Conservation (phyloP, 2,888 invertebrate genomes). For the Stenotaenia linearis region DNA sequence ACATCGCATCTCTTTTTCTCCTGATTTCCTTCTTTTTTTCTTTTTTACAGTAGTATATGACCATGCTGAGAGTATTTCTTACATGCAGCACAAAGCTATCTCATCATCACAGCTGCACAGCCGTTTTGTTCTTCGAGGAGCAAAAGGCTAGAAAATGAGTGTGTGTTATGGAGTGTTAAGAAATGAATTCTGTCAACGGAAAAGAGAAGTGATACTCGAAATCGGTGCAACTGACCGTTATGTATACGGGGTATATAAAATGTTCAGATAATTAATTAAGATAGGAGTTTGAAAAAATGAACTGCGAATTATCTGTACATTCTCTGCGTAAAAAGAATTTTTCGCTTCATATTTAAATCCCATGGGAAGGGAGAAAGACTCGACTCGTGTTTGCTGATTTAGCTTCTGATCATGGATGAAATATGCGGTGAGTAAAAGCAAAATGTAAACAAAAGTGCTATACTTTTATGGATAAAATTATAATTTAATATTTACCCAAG, state of each 20-base stretch:
- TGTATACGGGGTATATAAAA: neutral
- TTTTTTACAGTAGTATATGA: neutral
- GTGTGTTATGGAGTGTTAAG: slow-evolving; percentile 23
- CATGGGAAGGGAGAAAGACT: neutral
- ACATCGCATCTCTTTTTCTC: neutral
- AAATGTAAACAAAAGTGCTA: neutral
- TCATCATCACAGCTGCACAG: slow-evolving; percentile 17
- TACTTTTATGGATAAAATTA: neutral
- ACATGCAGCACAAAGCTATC: slow-evolving; percentile 8
- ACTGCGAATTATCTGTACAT: neutral
- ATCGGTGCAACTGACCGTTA: neutral
- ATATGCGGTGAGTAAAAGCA: neutral
- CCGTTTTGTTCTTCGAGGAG: slow-evolving; percentile 13
- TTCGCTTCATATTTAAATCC: neutral
- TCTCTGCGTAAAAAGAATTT: neutral
- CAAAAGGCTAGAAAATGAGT: slow-evolving; percentile 13
- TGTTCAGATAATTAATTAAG: neutral
- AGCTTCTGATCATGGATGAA: neutral
- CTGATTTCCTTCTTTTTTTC: neutral
- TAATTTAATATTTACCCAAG: neutral
- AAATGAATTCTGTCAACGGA: slow-evolving; percentile 23
- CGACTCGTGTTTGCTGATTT: neutral
- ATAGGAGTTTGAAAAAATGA: neutral
- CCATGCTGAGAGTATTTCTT: neutral
- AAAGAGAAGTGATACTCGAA: slow-evolving; percentile 1